Conservation (phyloP, 2,888 invertebrate species). For the Drosophila macrospina region DNA sequence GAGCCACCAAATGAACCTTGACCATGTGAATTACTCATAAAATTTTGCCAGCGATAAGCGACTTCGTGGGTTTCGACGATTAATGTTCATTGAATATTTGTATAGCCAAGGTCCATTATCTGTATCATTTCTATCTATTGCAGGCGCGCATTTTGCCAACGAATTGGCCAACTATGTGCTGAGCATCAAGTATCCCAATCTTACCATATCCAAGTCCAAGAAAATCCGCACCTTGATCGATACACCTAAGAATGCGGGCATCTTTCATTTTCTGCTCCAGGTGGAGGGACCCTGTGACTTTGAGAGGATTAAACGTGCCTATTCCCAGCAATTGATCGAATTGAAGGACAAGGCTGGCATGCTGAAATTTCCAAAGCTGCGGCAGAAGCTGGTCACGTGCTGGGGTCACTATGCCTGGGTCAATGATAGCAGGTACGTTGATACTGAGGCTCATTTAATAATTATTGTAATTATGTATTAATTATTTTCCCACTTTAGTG, state of each 20-base stretch:
- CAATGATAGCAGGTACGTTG: slow-evolving; percentile 86
- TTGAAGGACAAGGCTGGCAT: slow-evolving; percentile 87
- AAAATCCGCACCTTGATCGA: slow-evolving; percentile 89
- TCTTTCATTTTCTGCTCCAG: slow-evolving; percentile 89
- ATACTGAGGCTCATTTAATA: too few species aligned
- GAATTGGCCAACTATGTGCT: slow-evolving; percentile 87
- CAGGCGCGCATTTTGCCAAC: slow-evolving; percentile 87
- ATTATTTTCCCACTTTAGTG: slow-evolving; percentile 53
- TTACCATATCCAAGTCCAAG: slow-evolving; percentile 88
- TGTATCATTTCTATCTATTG: slow-evolving; percentile 43
- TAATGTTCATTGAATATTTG: slow-evolving; percentile 24
- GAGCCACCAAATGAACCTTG: slow-evolving; percentile 73
- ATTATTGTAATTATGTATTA: not conserved
- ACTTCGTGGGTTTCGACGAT: slow-evolving; percentile 29
- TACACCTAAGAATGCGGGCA: slow-evolving; percentile 90
- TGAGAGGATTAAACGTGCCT: slow-evolving; percentile 86
- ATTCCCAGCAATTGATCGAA: slow-evolving; percentile 86
- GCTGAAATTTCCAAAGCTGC: slow-evolving; percentile 89
- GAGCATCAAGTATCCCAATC: slow-evolving; percentile 87
- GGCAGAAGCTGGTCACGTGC: slow-evolving; percentile 89
- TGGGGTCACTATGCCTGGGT: slow-evolving; percentile 92
- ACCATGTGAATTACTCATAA: slow-evolving; percentile 79
- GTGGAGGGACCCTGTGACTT: slow-evolving; percentile 88
- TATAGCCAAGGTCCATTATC: slow-evolving; percentile 15
- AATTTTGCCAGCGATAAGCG: slow-evolving; percentile 60